A percentile compares a stretch with the other conserved stretches of the same genome.
Evolutionary conservation across 2,797 vertebrate species (phyloP).

Genomic region (Taeniopygia guttata): DNA sequence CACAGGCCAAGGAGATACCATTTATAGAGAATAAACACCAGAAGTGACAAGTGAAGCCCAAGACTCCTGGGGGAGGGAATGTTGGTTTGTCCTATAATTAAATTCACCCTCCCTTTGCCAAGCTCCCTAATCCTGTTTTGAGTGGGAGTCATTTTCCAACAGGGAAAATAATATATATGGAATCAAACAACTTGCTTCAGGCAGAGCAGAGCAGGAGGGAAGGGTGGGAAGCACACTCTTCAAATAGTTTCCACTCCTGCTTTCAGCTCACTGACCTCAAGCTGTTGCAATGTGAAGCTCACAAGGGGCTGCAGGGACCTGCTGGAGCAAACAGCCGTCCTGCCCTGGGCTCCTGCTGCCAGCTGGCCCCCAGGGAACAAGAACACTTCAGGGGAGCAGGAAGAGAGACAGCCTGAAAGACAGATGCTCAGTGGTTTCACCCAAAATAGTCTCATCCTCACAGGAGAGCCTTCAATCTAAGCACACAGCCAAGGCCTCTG

Average conservation of each 20-base stretch:
- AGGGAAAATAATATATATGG: conserved; percentile 27
- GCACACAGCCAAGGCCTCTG: not conserved
- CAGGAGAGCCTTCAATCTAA: accelerated
- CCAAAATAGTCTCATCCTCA: not conserved
- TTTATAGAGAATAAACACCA: not conserved
- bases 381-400: not conserved
- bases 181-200: conserved; percentile 40
- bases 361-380: not conserved
- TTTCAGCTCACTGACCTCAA: not conserved
- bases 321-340: accelerated
- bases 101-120: conserved; percentile 38
- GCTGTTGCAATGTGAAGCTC: not conserved
- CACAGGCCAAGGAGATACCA: not conserved
- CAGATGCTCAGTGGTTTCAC: not conserved
- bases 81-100: conserved; percentile 53
- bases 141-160: conserved; percentile 35
- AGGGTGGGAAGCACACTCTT: not conserved
- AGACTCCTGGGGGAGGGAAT: conserved; percentile 15
- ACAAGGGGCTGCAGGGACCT: not conserved
- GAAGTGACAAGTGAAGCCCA: conserved; percentile 27
- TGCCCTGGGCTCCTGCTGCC: not conserved
- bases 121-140: conserved; percentile 50
- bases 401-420: not conserved
- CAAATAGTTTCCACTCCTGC: conserved; percentile 23
- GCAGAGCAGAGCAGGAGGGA: not conserved